Evolutionary conservation across 2,797 vertebrate species (phyloP).

Genomic region (Anniella stebbinsi): DNA sequence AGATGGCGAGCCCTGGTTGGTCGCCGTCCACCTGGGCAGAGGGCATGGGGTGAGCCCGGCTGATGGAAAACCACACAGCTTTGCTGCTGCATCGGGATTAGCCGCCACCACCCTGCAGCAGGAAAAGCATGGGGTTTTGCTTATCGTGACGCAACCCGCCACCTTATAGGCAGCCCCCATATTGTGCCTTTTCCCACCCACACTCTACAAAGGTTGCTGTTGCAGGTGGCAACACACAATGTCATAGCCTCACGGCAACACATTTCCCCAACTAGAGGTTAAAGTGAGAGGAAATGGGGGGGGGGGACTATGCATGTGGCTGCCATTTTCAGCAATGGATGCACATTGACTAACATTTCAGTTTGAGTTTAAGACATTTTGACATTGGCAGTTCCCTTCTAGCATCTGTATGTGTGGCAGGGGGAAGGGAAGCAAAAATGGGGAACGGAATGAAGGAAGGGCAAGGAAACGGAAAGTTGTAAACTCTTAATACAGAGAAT

Average conservation of each 20-base stretch:
- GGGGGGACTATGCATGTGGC: not conserved
- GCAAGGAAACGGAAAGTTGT: too few species aligned
- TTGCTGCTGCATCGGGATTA: too few species aligned
- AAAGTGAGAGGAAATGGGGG: not conserved
- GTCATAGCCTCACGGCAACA: not conserved
- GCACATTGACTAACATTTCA: not conserved
- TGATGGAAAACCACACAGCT: too few species aligned
- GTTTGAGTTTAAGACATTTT: not conserved
- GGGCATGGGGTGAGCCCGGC: too few species aligned
- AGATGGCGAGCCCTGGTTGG: too few species aligned
- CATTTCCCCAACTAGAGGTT: not conserved
- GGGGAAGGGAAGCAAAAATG: not conserved
- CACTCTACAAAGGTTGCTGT: too few species aligned
- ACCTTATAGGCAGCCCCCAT: not conserved
- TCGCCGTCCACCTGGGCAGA: too few species aligned
- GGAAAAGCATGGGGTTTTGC: too few species aligned
- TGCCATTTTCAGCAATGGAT: not conserved
- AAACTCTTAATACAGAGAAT: too few species aligned
- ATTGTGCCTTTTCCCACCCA: not conserved
- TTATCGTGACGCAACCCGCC: too few species aligned
- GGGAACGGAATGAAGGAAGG: not conserved
- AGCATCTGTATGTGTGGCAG: too few species aligned
- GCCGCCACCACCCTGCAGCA: too few species aligned
- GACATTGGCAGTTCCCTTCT: not conserved
- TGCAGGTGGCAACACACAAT: not conserved